These are phyloP conservation scores for Coracopsis vasa DNA, from an alignment of 2,113 vertebrate genomes.

Conservation along the genomic window DNA sequence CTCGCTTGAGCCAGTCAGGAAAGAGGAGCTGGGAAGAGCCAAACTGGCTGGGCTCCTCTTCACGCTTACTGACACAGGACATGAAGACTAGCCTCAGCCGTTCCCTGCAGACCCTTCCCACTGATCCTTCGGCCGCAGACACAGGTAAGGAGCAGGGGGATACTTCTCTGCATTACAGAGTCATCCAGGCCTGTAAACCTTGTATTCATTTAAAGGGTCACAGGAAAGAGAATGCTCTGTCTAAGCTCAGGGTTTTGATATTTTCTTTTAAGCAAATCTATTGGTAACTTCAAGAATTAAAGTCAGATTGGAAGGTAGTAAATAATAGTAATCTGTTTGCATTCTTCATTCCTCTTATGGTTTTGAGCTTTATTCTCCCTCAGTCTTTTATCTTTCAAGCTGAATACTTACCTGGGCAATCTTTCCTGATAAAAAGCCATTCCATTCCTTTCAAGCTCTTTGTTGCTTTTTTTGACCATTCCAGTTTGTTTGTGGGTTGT, in stretches of 20 bases:
- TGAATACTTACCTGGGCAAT: background rate
- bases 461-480: background rate
- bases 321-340: background rate
- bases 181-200: background rate
- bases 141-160: constrained; percentile 69
- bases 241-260: background rate
- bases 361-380: background rate
- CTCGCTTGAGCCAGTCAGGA: constrained; percentile 85
- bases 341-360: background rate
- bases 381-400: background rate
- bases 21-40: constrained; percentile 98
- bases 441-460: background rate
- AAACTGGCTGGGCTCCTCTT: constrained; percentile 92
- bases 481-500: background rate
- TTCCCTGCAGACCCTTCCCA: constrained; percentile 92
- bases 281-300: background rate
- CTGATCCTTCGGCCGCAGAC: constrained; percentile 72
- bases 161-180: background rate
- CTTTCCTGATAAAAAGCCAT: background rate
- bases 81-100: constrained; percentile 92
- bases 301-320: background rate
- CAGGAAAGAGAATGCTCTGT: background rate
- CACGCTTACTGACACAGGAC: constrained; percentile 84
- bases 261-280: background rate
- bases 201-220: background rate